Conservation (phyloP, 2,113 vertebrate genomes). For the Oxyura jamaicensis region DNA sequence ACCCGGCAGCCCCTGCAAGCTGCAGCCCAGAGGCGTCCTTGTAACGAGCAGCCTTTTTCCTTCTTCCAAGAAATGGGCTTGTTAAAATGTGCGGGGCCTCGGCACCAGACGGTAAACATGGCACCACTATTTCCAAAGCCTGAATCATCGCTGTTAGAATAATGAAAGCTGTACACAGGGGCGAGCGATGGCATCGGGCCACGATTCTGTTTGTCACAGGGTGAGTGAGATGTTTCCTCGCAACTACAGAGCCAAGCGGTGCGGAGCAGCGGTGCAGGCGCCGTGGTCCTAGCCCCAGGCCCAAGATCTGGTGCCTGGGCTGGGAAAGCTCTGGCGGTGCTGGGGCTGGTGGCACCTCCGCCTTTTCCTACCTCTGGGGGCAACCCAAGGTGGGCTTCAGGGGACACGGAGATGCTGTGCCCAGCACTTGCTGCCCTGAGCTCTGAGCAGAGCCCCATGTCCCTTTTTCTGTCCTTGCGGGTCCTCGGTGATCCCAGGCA, state of each 20-base stretch:
- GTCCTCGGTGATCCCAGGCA: not conserved
- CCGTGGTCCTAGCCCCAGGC: not conserved
- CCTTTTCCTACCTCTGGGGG: rapidly evolving
- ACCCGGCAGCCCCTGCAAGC: no score
- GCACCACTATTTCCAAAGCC: not conserved
- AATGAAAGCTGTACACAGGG: not conserved
- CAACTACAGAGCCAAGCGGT: rapidly evolving
- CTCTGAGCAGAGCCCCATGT: rapidly evolving
- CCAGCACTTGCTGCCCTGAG: no score
- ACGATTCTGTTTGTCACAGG: rapidly evolving
- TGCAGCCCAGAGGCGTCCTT: not conserved
- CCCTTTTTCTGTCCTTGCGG: not conserved
- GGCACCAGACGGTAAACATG: not conserved
- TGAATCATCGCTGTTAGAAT: rapidly evolving
- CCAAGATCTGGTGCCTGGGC: not conserved
- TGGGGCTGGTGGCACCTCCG: not conserved
- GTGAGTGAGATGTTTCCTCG: not conserved
- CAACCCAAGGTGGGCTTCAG: rapidly evolving
- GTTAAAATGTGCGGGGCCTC: no score
- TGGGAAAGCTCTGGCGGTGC: rapidly evolving
- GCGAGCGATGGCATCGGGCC: rapidly evolving
- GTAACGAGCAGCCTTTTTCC: not conserved
- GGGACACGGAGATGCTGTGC: not conserved
- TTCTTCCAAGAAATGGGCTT: not conserved
- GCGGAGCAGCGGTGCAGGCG: rapidly evolving